Conservation (phyloP, 2,888 invertebrate genomes). For the Metopia argyrocephala region DNA sequence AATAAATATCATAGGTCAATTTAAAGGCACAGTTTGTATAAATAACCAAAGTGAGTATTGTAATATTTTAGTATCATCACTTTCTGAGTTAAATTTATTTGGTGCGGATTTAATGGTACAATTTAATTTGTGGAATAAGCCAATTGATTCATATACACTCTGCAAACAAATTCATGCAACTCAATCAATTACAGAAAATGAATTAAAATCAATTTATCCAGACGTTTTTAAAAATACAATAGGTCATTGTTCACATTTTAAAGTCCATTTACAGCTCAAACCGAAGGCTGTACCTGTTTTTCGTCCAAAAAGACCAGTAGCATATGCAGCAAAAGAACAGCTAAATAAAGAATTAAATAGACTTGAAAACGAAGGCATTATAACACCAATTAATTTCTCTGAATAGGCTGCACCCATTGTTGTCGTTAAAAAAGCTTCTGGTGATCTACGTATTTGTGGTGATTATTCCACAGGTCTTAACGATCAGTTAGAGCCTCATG, state of each 20-base stretch:
- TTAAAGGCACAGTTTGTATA: neutral
- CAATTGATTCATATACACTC: neutral
- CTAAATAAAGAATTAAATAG: constrained; percentile 31
- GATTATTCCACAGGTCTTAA: constrained; percentile 39
- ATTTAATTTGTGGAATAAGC: constrained; percentile 3
- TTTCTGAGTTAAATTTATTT: constrained; percentile 10
- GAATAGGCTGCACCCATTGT: constrained; percentile 39
- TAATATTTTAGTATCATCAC: constrained; percentile 5
- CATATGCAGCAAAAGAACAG: constrained; percentile 14
- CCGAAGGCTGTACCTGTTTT: constrained; percentile 16
- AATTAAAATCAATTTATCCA: neutral
- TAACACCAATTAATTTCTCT: constrained; percentile 28
- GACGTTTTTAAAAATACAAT: neutral
- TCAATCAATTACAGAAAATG: neutral
- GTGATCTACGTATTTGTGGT: constrained; percentile 37
- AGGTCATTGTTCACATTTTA: constrained; percentile 13
- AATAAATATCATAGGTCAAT: constrained; percentile 20
- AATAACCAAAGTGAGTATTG: neutral
- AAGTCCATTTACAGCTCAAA: constrained; percentile 16
- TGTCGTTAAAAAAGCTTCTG: neutral
- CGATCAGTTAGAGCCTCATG: neutral
- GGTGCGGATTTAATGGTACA: constrained; percentile 16
- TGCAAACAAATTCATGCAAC: neutral
- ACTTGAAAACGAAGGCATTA: neutral
- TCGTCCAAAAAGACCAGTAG: constrained; percentile 25